phyloP scores from a whole-genome alignment of 1,140 invertebrate genomes.

The Manduca sexta region DNA sequence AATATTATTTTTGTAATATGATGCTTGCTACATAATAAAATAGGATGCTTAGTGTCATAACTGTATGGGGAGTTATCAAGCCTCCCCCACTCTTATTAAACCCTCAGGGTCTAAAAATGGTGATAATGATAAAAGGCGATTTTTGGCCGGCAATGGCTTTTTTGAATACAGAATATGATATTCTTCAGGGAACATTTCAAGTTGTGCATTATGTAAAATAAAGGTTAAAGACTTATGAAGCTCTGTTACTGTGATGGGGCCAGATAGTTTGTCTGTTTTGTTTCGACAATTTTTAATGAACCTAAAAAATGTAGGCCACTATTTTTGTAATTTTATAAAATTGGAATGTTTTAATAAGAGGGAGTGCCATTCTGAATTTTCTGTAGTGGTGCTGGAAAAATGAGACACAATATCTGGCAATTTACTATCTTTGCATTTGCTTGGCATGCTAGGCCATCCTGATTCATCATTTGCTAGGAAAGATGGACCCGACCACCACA shows the following conservation, averaged over 20 bases:
- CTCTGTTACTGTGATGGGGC: conserved; percentile 9
- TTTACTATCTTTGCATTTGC: background rate
- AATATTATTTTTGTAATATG: background rate
- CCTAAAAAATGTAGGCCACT: conserved; percentile 11
- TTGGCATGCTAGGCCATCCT: background rate
- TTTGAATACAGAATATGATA: conserved; percentile 7
- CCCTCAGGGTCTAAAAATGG: conserved; percentile 16
- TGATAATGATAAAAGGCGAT: conserved; percentile 13
- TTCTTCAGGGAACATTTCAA: conserved; percentile 14
- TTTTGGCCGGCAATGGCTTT: conserved; percentile 10
- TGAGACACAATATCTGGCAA: background rate
- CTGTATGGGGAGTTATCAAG: conserved; percentile 18
- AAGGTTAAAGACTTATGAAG: conserved; percentile 7
- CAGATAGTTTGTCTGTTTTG: conserved; percentile 10
- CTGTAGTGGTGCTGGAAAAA: background rate
- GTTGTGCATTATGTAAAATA: conserved; percentile 8
- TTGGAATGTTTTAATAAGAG: conserved; percentile 5
- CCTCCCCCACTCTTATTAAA: conserved; percentile 23
- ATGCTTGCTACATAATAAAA: conserved; percentile 14
- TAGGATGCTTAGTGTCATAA: conserved; percentile 19
- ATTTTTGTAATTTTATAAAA: conserved; percentile 9
- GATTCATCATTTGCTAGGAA: conserved; percentile 6
- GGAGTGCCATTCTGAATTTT: too few relatives aligned
- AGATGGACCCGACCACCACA: conserved; percentile 52
- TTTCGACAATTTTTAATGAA: conserved; percentile 3